Base-by-base conservation (phyloP, 1,140 invertebrate species). In the Microplitis demolitor region DNA sequence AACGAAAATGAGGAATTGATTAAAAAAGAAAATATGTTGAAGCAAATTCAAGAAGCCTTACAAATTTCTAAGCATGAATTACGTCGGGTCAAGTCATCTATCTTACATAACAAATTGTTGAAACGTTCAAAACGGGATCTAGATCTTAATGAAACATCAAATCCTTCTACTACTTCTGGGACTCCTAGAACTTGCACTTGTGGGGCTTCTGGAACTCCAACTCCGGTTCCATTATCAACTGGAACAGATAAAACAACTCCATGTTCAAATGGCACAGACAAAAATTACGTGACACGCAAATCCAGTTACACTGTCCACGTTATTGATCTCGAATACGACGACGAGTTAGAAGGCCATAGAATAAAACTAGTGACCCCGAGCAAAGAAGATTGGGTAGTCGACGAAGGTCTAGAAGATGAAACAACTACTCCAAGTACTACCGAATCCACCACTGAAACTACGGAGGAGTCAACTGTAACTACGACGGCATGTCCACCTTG, bases 251-350 rank as follows among this genome's bases (percentile, higher is more conserved):
- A 11, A 45, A 11, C 5, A 45, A 45, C 39, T 45, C 2, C 4
- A 45, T 24, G 24, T 24, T 9, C 39, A 6, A 45, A 45, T 45
- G 8, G 11, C 6, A 45, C 39, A 24, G 24, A 24, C 0, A 8
- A 45, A 45, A 9, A 45, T 11, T 45, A 45, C 8, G 39, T 54
- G 63, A 56, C 13, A 63, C 34, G 31, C 64, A 63, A 58, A 11
- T 64, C 4, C 53, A 45, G 24, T 66, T 78, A 72, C 14, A 78
- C 78, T 13, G 76, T 78, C 4, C 77, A 77, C 4, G 74, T 77
- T 8, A 2, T 77, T 31, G 60, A 63, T 16, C 61, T 79, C 5
- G 67, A 56, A 3, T 78, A 79, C 16, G 72, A 79, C 45, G 68
- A 79, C n/a, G 66, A 78, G 8, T 61, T 74, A 64, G 69, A 78